Percentiles rank a stretch among this genome's conserved stretches.
These are phyloP conservation scores for human (Homo sapiens) DNA, from an alignment of 2,113 vertebrate species.

Conservation along the genomic window DNA sequence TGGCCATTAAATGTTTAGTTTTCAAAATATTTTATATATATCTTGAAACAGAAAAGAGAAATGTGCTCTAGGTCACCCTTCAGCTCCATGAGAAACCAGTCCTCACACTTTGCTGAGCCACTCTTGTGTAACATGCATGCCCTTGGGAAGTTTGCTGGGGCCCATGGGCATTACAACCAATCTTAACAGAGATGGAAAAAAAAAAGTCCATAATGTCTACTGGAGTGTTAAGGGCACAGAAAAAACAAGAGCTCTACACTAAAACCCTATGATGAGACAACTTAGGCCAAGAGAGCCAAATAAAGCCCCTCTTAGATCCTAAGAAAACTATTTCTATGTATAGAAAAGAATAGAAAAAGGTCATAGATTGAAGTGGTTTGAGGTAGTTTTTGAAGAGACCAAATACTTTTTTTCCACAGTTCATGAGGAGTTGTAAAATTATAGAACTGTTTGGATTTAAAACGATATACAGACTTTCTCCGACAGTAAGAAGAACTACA, in stretches of 20 bases:
- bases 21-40: neutral
- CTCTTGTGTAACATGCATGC: neutral
- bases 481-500: neutral
- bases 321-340: neutral
- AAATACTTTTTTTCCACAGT: neutral
- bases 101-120: neutral
- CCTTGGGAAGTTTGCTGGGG: neutral
- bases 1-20: neutral
- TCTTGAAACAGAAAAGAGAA: neutral
- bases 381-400: neutral
- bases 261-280: neutral
- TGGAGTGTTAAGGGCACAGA: neutral
- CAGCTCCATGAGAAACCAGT: neutral
- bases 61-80: neutral
- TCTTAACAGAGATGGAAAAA: neutral
- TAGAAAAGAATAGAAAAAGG: neutral
- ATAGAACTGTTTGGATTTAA: neutral
- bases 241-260: neutral
- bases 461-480: neutral
- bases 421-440: neutral
- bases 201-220: neutral
- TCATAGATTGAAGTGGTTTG: neutral
- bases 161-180: accelerated
- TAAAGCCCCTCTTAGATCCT: neutral
- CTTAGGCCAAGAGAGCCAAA: neutral